Base-by-base conservation (phyloP, 2,797 vertebrate genomes). In the Pseudotriccus pelzelni region DNA sequence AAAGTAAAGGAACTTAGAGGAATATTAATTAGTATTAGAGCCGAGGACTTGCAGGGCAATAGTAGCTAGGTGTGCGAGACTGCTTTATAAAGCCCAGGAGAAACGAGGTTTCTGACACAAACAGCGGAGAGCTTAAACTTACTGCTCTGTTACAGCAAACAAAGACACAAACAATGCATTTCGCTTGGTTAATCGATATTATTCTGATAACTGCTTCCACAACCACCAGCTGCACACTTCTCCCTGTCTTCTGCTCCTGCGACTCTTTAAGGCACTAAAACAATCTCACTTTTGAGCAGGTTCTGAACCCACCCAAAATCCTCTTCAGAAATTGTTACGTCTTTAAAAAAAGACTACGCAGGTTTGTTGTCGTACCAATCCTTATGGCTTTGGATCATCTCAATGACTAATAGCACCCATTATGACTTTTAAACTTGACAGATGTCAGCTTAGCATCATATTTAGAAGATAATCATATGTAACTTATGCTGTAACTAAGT, bases 371-470 rank as follows among this genome's bases (percentile, higher is more conserved):
- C 15, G 6, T n/a, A 74, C 37, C 68, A 69, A 47, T 91, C 85
- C 36, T 78, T 86, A 66, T 56, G 87, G 37, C 70, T 90, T 84
- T 62, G 77, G 63, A 96, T 90, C 91, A 70, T 90, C 62, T 63
- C 92, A 85, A 32, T 53, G 77, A 95, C 66, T 96, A 93, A 96
- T 23, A 87, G 84, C 89, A 95, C 59, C 92, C 89, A 87, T 93
- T 85, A 63, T 55, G 89, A 94, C 91, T 96, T 94, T 95, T 96
- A 87, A 96, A 95, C 92, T 80, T 94, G 94, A 72, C 92, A 93
- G 92, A 93, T 95, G 91, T 63, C 92, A 96, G 62, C 72, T 80
- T 49, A 83, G 75, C 75, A 77, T 91, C 72, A 30, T 68, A 80
- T 74, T 66, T 86, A 84, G 87, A 67, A 84, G 84, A 97, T 90